Conservation (phyloP, 2,888 invertebrate species). For the Omphaloscelis lunosa region DNA sequence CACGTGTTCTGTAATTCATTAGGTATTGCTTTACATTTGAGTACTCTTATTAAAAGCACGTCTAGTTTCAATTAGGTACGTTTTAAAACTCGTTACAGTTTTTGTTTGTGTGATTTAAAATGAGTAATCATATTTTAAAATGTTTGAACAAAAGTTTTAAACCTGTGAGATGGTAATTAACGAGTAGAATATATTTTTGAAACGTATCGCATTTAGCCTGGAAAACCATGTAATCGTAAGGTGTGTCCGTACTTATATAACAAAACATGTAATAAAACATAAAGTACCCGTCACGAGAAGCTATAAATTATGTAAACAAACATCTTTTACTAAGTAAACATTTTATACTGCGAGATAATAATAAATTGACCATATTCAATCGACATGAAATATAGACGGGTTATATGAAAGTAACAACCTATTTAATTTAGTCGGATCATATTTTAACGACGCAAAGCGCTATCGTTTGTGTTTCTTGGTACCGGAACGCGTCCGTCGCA, state of each 20-base stretch:
- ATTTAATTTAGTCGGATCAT: no score
- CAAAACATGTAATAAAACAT: background rate
- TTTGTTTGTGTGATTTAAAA: background rate
- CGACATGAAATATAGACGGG: no score
- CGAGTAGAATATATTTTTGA: background rate
- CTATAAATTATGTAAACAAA: no score
- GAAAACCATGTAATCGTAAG: background rate
- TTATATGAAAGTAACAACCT: no score
- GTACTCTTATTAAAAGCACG: background rate
- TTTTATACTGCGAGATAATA: no score
- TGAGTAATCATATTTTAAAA: background rate
- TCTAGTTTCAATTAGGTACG: background rate
- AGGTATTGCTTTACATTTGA: background rate
- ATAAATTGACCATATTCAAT: no score
- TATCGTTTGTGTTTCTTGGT: no score
- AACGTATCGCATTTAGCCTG: background rate
- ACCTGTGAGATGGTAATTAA: background rate
- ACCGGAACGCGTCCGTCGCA: no score
- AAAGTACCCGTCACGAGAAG: no score
- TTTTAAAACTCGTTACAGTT: slow-evolving; percentile 1
- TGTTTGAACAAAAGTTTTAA: background rate
- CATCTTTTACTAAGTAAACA: no score
- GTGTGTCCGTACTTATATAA: background rate
- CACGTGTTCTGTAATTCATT: background rate
- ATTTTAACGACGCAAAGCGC: no score